Evolutionary conservation across 2,888 invertebrate species (phyloP), one percentile per base, ranked within the genome.

Genomic region (Stenotaenia linearis): DNA sequence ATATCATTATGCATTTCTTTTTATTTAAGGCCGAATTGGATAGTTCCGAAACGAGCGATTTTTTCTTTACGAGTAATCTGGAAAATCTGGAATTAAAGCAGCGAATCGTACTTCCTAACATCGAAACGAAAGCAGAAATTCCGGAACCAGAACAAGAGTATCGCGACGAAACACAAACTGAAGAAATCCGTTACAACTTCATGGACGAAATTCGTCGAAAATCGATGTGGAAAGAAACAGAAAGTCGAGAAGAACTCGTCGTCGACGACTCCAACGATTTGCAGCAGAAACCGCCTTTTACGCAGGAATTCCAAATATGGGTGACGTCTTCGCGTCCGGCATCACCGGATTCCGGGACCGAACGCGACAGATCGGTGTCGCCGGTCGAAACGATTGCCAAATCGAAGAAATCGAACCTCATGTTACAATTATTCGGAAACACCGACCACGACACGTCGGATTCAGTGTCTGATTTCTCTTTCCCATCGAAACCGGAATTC

Each of bases 361-460:
- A 21, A n/a, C 1, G 21, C 3, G 10, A 28, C 10, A 23, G 1
- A 12, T 12, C 69, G 9, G 1, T 5, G 6, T 12, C 56, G 12
- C 4, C 69, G 5, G 28, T 69, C 28, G 69, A 23, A 69, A 28
- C 15, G 28, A 69, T 10, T 69, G 10, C n/a, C 25, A 79, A 79
- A 79, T 35, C 75, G 15, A 30, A 35, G 18, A 79, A 79, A 75
- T 21, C 75, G 9, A 79, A 79, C 12, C 28, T 79, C 23, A 79
- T 79, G 79, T 23, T 25, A 25, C 74, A 79, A 28, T 18, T 79
- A 28, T 79, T 79, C 75, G 79, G 79, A 9, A 25, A n/a, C 7
- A 12, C 37, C 9, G 69, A 75, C 76, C 15, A 69, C 25, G 28
- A 69, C 69, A 15, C 0, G 1, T 15, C 28, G 15, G 69, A 25